A percentile compares a stretch with the other conserved stretches of the same genome.
Evolutionary conservation across 2,797 vertebrate species (phyloP).

Genomic region (Buceros bicornis): DNA sequence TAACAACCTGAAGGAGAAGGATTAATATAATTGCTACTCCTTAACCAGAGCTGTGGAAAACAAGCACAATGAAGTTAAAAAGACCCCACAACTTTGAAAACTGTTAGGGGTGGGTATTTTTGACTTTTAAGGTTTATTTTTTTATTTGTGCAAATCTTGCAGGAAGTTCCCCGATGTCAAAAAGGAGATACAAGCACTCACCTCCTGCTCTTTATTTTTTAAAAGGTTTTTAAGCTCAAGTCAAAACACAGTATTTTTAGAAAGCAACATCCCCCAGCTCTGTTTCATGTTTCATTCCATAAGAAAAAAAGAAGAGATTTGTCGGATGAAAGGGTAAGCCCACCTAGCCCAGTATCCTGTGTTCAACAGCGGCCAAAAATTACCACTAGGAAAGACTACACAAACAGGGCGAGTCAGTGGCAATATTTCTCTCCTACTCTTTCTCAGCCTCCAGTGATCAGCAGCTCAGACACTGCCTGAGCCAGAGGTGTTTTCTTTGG

Average conservation of each 20-base stretch:
- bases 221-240: neutral
- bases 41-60: neutral
- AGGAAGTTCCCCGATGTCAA: neutral
- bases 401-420: neutral
- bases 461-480: neutral
- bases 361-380: neutral
- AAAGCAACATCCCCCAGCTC: neutral
- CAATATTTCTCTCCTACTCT: neutral
- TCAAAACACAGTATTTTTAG: neutral
- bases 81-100: neutral
- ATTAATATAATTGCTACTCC: slow-evolving; percentile 66
- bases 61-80: slow-evolving; percentile 29
- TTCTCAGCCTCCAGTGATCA: neutral
- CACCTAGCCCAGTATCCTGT: neutral
- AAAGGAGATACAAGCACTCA: neutral
- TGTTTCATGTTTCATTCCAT: neutral
- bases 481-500: neutral
- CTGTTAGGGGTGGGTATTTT: neutral
- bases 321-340: neutral
- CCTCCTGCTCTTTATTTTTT: neutral
- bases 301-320: neutral
- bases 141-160: neutral
- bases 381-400: neutral
- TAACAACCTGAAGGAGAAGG: slow-evolving; percentile 46
- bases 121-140: neutral